Base-by-base conservation (phyloP, 1,140 invertebrate species). In the Caenorhabditis latens region DNA sequence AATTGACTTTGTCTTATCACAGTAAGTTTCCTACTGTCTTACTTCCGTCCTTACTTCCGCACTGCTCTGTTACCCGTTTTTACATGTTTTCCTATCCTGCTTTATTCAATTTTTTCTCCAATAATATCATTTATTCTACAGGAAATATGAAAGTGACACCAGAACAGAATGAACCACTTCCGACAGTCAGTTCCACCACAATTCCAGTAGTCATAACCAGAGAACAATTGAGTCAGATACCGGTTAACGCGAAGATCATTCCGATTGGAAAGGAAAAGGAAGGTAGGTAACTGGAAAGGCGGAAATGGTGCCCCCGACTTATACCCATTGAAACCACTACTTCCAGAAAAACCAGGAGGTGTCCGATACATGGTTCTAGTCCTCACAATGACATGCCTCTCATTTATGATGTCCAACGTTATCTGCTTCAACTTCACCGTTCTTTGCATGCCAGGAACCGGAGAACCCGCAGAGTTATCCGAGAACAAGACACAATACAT, bases 351-450 rank as follows among this genome's bases (percentile, higher is more conserved):
- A 14, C 84, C 84, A 2, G 40, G 46, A 13, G 40, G n/a, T 11
- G 55, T 92, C 75, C 91, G 91, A 57, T 91, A 92, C 85, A 87
- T 90, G 14, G 92, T 92, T 48, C 89, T 92, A 84, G 75, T 91
- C 63, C 85, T 92, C 48, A 88, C 90, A 19, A 92, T 92, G 19
- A 75, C 91, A 0, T 92, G 91, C 55, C 88, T 92, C 14, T 89
- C 92, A n/a, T 91, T 89, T n/a, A 91, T 92, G 82, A 86, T 91
- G 83, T 85, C 85, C 63, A 92, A 92, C 84, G 92, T 92, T 21
- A 83, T 92, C 42, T 92, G 91, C 46, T 92, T 92, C 88, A 92
- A 92, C 85, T 92, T 92, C 84, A 91, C 92, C 13, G 84, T 90
- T 57, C 92, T 92, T 75, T 92, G 90, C 58, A 92, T 92, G 92